A percentile compares a stretch with the other conserved stretches of the same genome.
These are phyloP conservation scores for Sternotherus odoratus DNA, from an alignment of 2,797 vertebrate species.

Conservation along the genomic window DNA sequence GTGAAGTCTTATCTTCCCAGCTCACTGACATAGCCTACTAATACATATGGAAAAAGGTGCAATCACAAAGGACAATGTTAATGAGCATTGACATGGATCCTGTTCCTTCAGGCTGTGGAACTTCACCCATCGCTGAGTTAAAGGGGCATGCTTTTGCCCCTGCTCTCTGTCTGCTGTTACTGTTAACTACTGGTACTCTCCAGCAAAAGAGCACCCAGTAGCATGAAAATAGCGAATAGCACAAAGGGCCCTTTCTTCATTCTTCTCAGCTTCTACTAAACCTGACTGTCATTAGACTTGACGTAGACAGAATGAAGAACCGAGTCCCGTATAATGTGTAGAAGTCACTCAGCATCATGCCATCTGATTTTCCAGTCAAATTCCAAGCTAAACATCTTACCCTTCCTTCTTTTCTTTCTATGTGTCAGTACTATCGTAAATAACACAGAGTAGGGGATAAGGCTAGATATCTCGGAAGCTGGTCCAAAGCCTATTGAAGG, in stretches of 20 bases:
- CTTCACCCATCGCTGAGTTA: background rate
- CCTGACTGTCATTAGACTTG: rapidly evolving
- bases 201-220: background rate
- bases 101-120: background rate
- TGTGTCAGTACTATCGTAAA: background rate
- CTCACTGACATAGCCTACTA: background rate
- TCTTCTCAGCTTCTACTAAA: background rate
- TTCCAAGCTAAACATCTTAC: background rate
- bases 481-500: background rate
- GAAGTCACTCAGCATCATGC: background rate
- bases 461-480: background rate
- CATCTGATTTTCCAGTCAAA: background rate
- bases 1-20: background rate
- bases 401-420: background rate
- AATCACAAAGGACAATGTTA: background rate
- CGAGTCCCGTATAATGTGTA: rapidly evolving
- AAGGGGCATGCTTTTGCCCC: background rate
- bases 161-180: background rate
- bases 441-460: background rate
- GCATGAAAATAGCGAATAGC: background rate
- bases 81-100: background rate
- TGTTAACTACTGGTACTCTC: background rate
- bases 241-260: background rate
- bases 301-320: background rate
- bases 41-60: background rate